These are phyloP conservation scores for Austrolebias charrua DNA, from an alignment of 2,797 vertebrate species.

Conservation along the genomic window DNA sequence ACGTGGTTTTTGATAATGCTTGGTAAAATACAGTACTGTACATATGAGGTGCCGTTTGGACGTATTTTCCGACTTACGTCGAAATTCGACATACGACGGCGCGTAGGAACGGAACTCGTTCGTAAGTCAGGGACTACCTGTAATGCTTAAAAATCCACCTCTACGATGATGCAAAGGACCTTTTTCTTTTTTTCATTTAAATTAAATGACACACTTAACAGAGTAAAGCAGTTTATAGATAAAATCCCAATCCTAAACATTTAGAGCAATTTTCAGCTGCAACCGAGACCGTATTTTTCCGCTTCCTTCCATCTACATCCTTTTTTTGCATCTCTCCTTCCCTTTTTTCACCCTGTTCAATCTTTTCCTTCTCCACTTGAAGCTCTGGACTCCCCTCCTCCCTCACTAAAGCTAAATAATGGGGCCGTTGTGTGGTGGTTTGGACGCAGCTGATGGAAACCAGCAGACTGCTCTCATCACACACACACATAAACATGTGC, in stretches of 20 bases:
- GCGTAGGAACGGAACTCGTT: no score
- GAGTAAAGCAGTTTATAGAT: not conserved
- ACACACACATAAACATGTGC: conserved; percentile 33
- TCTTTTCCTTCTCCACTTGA: conserved; percentile 22
- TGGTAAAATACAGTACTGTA: no score
- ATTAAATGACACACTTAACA: not conserved
- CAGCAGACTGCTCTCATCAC: conserved; percentile 57
- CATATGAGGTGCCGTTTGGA: no score
- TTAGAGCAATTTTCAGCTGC: not conserved
- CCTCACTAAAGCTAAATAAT: conserved; percentile 70
- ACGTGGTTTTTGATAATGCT: no score
- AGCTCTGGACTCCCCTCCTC: conserved; percentile 45
- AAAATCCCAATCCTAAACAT: conserved; percentile 3
- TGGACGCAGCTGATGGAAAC: conserved; percentile 76
- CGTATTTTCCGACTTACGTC: no score
- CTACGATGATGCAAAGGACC: conserved; percentile 4
- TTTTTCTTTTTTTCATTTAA: not conserved
- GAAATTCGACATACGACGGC: no score
- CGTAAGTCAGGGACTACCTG: no score
- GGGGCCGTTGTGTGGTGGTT: conserved; percentile 72
- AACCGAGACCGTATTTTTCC: not conserved
- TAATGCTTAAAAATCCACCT: not conserved
- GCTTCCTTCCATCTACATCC: conserved; percentile 5
- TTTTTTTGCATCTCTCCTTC: conserved; percentile 11
- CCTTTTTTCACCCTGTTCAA: conserved; percentile 8